A percentile compares a stretch with the other conserved stretches of the same genome.
These are phyloP conservation scores for Palloptera scutellata DNA, from an alignment of 2,888 invertebrate species.

Conservation along the genomic window DNA sequence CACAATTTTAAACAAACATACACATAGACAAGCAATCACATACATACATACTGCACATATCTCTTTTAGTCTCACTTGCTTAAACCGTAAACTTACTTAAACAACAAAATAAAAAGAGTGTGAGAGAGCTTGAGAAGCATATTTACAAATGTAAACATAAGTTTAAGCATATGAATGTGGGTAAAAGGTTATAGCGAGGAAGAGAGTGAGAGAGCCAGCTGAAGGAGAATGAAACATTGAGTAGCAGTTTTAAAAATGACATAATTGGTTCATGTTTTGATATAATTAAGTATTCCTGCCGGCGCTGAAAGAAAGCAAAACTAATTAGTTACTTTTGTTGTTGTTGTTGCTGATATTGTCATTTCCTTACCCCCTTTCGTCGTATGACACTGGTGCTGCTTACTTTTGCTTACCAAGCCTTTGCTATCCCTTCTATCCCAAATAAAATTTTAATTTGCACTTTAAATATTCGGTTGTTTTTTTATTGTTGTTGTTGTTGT, in stretches of 20 bases:
- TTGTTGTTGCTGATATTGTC: not conserved
- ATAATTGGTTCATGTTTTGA: constrained; percentile 26
- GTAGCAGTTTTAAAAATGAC: constrained; percentile 4
- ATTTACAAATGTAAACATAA: too few species aligned
- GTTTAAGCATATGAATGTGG: too few species aligned
- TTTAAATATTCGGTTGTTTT: constrained; percentile 10
- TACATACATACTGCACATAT: too few species aligned
- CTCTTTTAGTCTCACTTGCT: too few species aligned
- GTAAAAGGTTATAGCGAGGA: not conserved
- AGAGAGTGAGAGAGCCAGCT: not conserved
- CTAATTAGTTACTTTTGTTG: constrained; percentile 25
- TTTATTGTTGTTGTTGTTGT: constrained; percentile 5
- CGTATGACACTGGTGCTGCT: not conserved
- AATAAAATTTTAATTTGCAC: constrained; percentile 26
- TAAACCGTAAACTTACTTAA: too few species aligned
- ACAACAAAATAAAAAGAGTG: too few species aligned
- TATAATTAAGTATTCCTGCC: constrained; percentile 22
- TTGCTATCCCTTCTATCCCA: not conserved
- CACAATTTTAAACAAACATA: too few species aligned
- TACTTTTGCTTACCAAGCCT: not conserved
- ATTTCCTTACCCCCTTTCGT: not conserved
- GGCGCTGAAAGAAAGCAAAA: constrained; percentile 1
- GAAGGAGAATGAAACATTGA: not conserved
- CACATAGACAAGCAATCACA: too few species aligned
- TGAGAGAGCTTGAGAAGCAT: too few species aligned